Conservation (phyloP, 2,797 vertebrate species). For the Tragelaphus oryx region DNA sequence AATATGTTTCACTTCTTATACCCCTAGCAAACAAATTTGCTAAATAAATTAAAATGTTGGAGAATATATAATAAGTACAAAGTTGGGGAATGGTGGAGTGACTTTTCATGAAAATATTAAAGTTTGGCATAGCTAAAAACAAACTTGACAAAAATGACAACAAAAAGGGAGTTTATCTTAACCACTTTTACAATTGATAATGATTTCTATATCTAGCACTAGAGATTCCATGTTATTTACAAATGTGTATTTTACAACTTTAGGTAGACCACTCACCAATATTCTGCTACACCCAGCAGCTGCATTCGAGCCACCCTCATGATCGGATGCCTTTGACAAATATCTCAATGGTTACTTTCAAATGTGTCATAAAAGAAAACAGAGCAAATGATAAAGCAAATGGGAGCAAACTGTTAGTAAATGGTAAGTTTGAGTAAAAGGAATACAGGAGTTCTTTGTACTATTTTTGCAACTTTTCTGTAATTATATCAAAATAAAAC, state of each 20-base stretch:
- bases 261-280: not conserved
- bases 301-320: not conserved
- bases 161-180: slow-evolving; percentile 1
- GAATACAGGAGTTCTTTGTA: slow-evolving; percentile 47
- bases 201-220: slow-evolving; percentile 17
- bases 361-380: slow-evolving; percentile 57
- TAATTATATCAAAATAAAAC: slow-evolving; percentile 50
- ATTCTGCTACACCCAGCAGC: not conserved
- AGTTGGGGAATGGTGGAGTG: not conserved
- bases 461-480: slow-evolving; percentile 38
- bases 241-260: slow-evolving; percentile 24
- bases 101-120: slow-evolving; percentile 31
- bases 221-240: slow-evolving; percentile 43
- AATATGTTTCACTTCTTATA: slow-evolving; percentile 23
- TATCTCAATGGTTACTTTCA: slow-evolving; percentile 42
- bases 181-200: slow-evolving; percentile 3
- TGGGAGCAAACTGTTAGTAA: slow-evolving; percentile 43
- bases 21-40: not conserved
- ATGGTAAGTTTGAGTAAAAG: not conserved
- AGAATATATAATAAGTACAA: slow-evolving; percentile 3
- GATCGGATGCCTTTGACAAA: slow-evolving; percentile 42
- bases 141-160: slow-evolving; percentile 1
- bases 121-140: slow-evolving; percentile 16
- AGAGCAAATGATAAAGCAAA: slow-evolving; percentile 45
- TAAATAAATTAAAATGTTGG: slow-evolving; percentile 35